phyloP scores from a whole-genome alignment of 2,113 vertebrate species.

The Marcusenius ussheri region DNA sequence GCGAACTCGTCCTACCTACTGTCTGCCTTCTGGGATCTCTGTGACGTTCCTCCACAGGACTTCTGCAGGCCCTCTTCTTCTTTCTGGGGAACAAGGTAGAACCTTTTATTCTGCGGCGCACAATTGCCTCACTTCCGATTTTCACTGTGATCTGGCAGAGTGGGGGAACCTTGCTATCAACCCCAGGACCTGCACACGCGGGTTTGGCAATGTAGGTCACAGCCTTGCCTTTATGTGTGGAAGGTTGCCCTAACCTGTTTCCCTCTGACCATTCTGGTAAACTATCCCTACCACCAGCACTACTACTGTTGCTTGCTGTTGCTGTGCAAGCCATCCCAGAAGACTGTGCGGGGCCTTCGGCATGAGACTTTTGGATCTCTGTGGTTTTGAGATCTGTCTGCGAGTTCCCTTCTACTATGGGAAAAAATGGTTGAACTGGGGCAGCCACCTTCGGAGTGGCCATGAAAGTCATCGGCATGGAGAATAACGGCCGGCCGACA shows the following conservation, averaged over 20 bases:
- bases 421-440: constrained; percentile 40
- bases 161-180: constrained; percentile 73
- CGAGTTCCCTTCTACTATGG: constrained; percentile 29
- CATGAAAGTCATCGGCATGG: constrained; percentile 64
- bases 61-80: constrained; percentile 59
- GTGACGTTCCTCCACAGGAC: constrained; percentile 34
- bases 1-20: constrained; percentile 56
- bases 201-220: constrained; percentile 94
- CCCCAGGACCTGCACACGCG: constrained; percentile 81
- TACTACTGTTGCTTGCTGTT: neutral
- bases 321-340: neutral
- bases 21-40: constrained; percentile 22
- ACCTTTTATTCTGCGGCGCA: constrained; percentile 84
- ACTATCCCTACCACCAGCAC: too few species aligned
- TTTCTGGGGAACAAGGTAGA: constrained; percentile 86
- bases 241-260: constrained; percentile 68
- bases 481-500: constrained; percentile 42
- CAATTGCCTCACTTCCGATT: constrained; percentile 92
- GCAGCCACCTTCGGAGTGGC: constrained; percentile 62
- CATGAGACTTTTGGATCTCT: neutral
- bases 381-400: neutral
- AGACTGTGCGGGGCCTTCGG: neutral
- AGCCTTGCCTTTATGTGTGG: constrained; percentile 65
- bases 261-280: neutral
- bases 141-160: constrained; percentile 97